A percentile compares a stretch with the other conserved stretches of the same genome.
These are phyloP conservation scores for Bacillus rossius DNA, from an alignment of 1,140 invertebrate species.

Conservation along the genomic window DNA sequence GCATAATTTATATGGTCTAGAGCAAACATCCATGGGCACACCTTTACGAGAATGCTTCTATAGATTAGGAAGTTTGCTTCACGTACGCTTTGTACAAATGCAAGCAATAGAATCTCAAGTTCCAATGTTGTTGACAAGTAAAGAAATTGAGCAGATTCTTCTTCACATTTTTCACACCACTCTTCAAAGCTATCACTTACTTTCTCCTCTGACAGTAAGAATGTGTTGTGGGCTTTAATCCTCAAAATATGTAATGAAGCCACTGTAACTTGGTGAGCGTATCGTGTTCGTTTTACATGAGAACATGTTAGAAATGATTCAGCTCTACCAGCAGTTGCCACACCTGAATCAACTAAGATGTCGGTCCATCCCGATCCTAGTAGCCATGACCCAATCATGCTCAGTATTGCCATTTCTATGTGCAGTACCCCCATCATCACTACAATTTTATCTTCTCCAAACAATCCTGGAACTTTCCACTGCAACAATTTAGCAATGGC, in stretches of 20 bases:
- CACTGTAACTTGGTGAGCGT: constrained; percentile 26
- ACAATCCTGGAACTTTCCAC: constrained; percentile 25
- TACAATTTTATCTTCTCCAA: constrained; percentile 27
- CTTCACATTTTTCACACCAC: constrained; percentile 2
- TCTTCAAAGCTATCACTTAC: constrained; percentile 7
- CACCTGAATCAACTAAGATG: constrained; percentile 14
- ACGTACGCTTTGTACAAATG: constrained; percentile 12
- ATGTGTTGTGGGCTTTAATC: neutral
- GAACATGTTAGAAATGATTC: constrained; percentile 19
- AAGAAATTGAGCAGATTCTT: constrained; percentile 11
- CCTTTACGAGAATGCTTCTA: constrained; percentile 13
- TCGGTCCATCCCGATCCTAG: constrained; percentile 1
- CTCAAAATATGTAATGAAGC: constrained; percentile 4
- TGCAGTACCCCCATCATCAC: constrained; percentile 28
- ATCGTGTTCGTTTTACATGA: constrained; percentile 13
- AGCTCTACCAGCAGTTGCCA: constrained; percentile 15
- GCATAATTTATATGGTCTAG: constrained; percentile 27
- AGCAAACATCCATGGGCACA: constrained; percentile 26
- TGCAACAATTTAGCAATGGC: constrained; percentile 27
- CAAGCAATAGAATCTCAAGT: constrained; percentile 14
- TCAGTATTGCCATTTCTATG: constrained; percentile 23
- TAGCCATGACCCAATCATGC: constrained; percentile 7
- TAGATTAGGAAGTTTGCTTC: constrained; percentile 24
- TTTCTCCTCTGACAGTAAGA: constrained; percentile 9
- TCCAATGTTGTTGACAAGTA: constrained; percentile 14